phyloP scores from a whole-genome alignment of 1,140 invertebrate genomes.

The Drosophila watanabei region DNA sequence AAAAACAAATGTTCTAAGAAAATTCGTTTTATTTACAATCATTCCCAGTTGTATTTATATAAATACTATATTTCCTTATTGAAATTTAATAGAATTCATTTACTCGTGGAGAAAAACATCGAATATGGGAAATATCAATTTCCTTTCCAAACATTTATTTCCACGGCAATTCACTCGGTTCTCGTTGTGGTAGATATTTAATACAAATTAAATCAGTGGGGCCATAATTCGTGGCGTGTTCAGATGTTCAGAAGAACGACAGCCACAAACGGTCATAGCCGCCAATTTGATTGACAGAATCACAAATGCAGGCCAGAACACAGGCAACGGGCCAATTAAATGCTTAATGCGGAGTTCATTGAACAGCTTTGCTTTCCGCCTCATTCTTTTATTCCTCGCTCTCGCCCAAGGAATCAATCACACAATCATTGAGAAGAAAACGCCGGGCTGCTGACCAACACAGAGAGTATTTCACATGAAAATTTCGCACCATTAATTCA shows the following conservation, averaged over 20 bases:
- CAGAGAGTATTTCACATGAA: conserved; percentile 69
- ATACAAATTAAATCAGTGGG: conserved; percentile 67
- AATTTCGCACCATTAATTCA: conserved; percentile 80
- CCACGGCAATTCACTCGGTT: conserved; percentile 4
- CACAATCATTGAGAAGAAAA: conserved; percentile 14
- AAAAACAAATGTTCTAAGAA: not conserved
- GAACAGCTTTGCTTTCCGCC: conserved; percentile 62
- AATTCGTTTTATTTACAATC: not conserved
- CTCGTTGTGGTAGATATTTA: conserved; percentile 5
- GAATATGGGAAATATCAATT: conserved; percentile 10
- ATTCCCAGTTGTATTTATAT: not conserved
- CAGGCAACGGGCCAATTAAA: conserved; percentile 58
- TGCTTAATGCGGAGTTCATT: conserved; percentile 77
- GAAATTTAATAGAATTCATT: conserved; percentile 9
- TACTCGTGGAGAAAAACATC: not conserved
- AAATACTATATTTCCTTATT: not conserved
- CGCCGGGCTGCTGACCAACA: conserved; percentile 16
- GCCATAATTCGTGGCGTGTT: conserved; percentile 51
- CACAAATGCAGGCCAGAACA: conserved; percentile 43
- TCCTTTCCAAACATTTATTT: conserved; percentile 14
- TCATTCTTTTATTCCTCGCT: conserved; percentile 33
- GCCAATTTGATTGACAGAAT: conserved; percentile 75
- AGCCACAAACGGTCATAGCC: conserved; percentile 31
- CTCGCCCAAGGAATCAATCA: conserved; percentile 70
- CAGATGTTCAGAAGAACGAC: conserved; percentile 7